Evolutionary conservation across 2,888 invertebrate species (phyloP), one percentile per base, ranked within the genome.

Genomic region (Mycalesis mineus): DNA sequence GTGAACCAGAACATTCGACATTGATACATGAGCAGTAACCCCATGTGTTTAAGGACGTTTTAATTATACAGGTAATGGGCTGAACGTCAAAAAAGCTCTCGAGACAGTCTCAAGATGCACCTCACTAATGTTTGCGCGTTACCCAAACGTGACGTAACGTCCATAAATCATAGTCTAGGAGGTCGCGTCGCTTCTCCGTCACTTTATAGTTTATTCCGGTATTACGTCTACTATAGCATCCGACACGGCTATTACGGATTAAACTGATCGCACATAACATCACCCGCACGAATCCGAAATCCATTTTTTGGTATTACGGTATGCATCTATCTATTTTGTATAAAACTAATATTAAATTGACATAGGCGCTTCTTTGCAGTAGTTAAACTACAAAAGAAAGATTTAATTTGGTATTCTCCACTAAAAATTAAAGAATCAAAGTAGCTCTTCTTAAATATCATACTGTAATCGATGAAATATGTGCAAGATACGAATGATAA

Each of bases 131-230:
- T 33, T 13, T 5, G 52, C 13, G 29, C 51, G 51, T 22, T 31
- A 48, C 55, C 51, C 39, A 51, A 51, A 61, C 41, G 54, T 61
- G 58, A 58, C 61, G 55, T 51, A 55, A 58, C 47, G 29, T 13
- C 48, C 22, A 55, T 61, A 58, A 58, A 58, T 58, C 58, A 61
- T 51, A 37, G n/a, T 11, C 22, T 33, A 52, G 42, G 42, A 52
- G 17, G 42, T 42, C 41, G 42, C 52, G 51, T 52, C 51, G 29
- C 28, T n/a, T 33, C 52, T 17, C 42, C 51, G 49, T 22, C 40
- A 47, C 42, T 37, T 51, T 41, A 47, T 22, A 45, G 47, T 37
- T 47, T 42, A 48, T 52, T 61, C 58, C 40, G 52, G 58, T 52
- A 37, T 52, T 61, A 61, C 54, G 61, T 61, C 55, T 54, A 36